Evolutionary conservation across 1,140 invertebrate genomes (phyloP).

Genomic region (Latrodectus geometricus): DNA sequence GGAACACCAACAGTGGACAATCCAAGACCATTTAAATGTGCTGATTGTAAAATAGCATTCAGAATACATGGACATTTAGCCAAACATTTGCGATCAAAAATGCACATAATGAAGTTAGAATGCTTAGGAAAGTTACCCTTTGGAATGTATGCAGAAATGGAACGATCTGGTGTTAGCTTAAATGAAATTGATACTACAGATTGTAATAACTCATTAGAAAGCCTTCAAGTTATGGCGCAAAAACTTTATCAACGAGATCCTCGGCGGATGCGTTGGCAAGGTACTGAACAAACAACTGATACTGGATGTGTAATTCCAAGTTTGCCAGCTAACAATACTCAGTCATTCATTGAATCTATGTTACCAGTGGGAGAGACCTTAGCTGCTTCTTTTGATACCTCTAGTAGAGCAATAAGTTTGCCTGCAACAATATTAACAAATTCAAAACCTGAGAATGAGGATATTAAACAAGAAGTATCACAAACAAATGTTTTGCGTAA

Average conservation of each 20-base stretch:
- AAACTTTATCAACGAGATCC: conserved; percentile 77
- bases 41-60: conserved; percentile 95
- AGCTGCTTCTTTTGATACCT: conserved; percentile 29
- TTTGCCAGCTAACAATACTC: conserved; percentile 2
- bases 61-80: conserved; percentile 95
- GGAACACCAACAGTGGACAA: conserved; percentile 86
- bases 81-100: conserved; percentile 95
- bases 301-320: conserved; percentile 4
- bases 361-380: conserved; percentile 34
- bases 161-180: conserved; percentile 87
- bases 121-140: conserved; percentile 93
- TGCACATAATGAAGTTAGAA: conserved; percentile 96
- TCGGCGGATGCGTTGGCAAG: conserved; percentile 63
- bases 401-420: not conserved
- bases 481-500: conserved; percentile 16
- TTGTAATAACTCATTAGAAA: conserved; percentile 91
- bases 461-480: conserved; percentile 33
- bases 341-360: conserved; percentile 40
- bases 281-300: conserved; percentile 34
- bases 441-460: conserved; percentile 4
- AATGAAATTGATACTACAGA: conserved; percentile 95
- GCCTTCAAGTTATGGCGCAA: conserved; percentile 83
- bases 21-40: conserved; percentile 93
- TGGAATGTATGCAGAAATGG: conserved; percentile 95
- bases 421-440: conserved; percentile 6